phyloP scores from a whole-genome alignment of 2,888 invertebrate species.

The Amphipyra berbera region DNA sequence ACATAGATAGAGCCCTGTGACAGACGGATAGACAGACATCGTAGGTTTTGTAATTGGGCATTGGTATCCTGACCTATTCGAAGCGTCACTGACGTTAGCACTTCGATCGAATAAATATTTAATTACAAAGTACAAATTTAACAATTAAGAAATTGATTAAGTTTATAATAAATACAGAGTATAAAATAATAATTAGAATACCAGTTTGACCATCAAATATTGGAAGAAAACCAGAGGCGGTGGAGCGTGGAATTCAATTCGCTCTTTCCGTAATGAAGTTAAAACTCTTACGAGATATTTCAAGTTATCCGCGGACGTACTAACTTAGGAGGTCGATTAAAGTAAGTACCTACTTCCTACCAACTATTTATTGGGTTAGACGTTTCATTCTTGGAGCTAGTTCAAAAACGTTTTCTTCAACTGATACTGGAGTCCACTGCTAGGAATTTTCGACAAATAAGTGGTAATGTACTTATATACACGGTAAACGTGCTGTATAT shows the following conservation, averaged over 20 bases:
- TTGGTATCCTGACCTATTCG: too few species aligned
- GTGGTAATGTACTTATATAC: too few species aligned
- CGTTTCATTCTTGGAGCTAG: neutral
- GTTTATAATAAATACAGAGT: constrained; percentile 19
- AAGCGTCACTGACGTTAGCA: too few species aligned
- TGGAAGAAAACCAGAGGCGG: neutral
- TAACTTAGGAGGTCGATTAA: constrained; percentile 9
- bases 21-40: too few species aligned
- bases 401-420: constrained; percentile 1
- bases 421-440: too few species aligned
- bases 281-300: constrained; percentile 10
- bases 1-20: too few species aligned
- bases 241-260: constrained; percentile 25
- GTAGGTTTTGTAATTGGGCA: too few species aligned
- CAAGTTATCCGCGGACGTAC: constrained; percentile 17
- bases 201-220: constrained; percentile 23
- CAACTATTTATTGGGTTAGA: constrained; percentile 7
- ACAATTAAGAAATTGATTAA: constrained; percentile 31
- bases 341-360: constrained; percentile 1
- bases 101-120: constrained; percentile 16
- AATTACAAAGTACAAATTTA: constrained; percentile 7
- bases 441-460: too few species aligned
- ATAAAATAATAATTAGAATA: constrained; percentile 18
- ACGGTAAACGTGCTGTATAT: too few species aligned
- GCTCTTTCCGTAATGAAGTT: constrained; percentile 25